Conservation (phyloP, 2,113 vertebrate species). For the Tympanuchus pallidicinctus region DNA sequence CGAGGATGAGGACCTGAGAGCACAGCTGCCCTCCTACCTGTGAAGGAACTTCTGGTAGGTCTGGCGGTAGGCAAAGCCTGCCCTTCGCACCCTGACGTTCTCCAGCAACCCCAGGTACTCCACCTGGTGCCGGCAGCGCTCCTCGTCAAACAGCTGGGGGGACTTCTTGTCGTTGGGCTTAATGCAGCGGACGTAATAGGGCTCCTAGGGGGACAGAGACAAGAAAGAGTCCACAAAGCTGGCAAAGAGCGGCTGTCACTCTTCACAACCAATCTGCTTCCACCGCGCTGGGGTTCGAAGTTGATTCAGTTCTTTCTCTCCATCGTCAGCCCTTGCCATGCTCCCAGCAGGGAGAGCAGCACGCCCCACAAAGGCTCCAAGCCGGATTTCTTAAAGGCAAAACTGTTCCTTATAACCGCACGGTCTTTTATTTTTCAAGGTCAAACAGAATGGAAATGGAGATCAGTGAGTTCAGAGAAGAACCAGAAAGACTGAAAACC, state of each 20-base stretch:
- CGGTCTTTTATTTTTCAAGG: not conserved
- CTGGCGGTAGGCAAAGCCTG: conserved; percentile 96
- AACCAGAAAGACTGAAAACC: not conserved
- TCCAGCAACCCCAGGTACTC: conserved; percentile 96
- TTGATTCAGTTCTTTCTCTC: not conserved
- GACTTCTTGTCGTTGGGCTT: conserved; percentile 98
- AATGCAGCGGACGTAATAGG: conserved; percentile 97
- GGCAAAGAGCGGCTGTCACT: not conserved
- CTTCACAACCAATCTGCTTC: fast-evolving
- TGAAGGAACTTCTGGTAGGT: conserved; percentile 93
- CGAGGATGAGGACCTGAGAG: not conserved
- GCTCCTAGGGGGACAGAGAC: conserved; percentile 82
- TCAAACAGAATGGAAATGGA: not conserved
- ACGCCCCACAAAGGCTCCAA: not conserved
- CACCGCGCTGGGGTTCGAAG: not conserved
- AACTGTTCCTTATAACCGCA: not conserved
- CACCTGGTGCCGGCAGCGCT: conserved; percentile 95
- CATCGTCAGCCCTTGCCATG: not conserved
- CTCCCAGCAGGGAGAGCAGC: not conserved
- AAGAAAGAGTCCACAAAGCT: not conserved
- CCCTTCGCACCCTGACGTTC: conserved; percentile 93
- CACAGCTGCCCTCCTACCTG: conserved; percentile 79
- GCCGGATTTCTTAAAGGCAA: not conserved
- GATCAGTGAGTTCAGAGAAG: not conserved
- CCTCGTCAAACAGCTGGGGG: conserved; percentile 90